Percentiles rank a stretch among this genome's conserved stretches.
These are phyloP conservation scores for Hippocampus guttulatus DNA, from an alignment of 2,113 vertebrate genomes.

Conservation along the genomic window DNA sequence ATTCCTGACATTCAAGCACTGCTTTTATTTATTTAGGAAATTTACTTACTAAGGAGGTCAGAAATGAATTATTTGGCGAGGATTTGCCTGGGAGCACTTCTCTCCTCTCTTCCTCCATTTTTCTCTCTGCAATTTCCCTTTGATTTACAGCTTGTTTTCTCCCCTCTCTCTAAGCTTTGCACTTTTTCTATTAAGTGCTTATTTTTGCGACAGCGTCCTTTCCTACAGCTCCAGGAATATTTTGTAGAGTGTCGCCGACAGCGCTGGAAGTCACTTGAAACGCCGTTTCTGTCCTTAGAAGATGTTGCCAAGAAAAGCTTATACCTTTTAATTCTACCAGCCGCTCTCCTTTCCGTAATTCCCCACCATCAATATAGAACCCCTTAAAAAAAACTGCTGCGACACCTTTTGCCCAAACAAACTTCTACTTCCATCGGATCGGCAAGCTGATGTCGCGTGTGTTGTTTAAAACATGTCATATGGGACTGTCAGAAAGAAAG, in stretches of 20 bases:
- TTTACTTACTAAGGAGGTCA: conserved; percentile 79
- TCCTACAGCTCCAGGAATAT: conserved; percentile 67
- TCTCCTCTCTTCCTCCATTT: conserved; percentile 60
- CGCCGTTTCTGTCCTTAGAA: conserved; percentile 64
- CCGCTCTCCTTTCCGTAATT: conserved; percentile 45
- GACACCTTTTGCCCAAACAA: conserved; percentile 30
- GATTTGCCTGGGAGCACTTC: conserved; percentile 70
- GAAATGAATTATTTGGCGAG: conserved; percentile 78
- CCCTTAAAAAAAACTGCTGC: not conserved
- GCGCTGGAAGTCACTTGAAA: conserved; percentile 67
- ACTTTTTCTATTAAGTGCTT: conserved; percentile 61
- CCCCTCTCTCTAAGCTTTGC: conserved; percentile 43
- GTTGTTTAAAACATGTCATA: not conserved
- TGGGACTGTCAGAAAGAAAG: no score
- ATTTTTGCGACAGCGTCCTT: conserved; percentile 62
- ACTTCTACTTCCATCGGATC: conserved; percentile 32
- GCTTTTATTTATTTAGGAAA: conserved; percentile 80
- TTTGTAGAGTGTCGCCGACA: conserved; percentile 63
- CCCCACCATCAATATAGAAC: conserved; percentile 34
- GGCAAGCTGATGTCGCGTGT: conserved; percentile 28
- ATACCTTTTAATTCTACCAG: conserved; percentile 62
- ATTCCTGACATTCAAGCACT: conserved; percentile 72
- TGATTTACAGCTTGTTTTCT: conserved; percentile 60
- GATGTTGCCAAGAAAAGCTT: conserved; percentile 66
- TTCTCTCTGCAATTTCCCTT: conserved; percentile 66